Evolutionary conservation across 2,888 invertebrate species (phyloP).

Genomic region (Apocheima hispidaria): DNA sequence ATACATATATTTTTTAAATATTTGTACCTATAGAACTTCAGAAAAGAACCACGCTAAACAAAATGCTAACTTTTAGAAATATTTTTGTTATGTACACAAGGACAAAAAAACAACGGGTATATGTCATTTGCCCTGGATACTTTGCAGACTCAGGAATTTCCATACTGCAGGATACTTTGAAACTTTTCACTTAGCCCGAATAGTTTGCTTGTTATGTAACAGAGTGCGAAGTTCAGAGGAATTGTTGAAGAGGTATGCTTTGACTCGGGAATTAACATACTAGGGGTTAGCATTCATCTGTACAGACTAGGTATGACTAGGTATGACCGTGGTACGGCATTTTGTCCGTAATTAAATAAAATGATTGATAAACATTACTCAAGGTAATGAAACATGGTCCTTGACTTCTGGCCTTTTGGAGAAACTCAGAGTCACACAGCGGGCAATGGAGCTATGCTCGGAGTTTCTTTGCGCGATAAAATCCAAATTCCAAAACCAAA

Average conservation of each 20-base stretch:
- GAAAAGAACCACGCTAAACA: neutral
- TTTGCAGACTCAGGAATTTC: slow-evolving; percentile 40
- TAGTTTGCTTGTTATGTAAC: slow-evolving; percentile 53
- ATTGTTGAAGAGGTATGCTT: slow-evolving; percentile 41
- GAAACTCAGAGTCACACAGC: too few species aligned
- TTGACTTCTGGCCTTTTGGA: too few species aligned
- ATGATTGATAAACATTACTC: too few species aligned
- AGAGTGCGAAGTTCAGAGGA: slow-evolving; percentile 54
- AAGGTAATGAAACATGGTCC: too few species aligned
- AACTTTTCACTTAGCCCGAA: slow-evolving; percentile 56
- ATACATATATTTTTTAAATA: too few species aligned
- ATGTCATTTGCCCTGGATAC: slow-evolving; percentile 38
- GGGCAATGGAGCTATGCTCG: too few species aligned
- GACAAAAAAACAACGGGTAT: slow-evolving; percentile 6
- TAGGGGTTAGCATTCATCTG: slow-evolving; percentile 18
- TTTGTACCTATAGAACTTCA: too few species aligned
- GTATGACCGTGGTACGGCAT: too few species aligned
- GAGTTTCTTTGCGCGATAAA: too few species aligned
- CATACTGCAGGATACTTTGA: slow-evolving; percentile 46
- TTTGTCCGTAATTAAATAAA: too few species aligned
- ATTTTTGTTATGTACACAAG: neutral
- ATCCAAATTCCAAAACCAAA: too few species aligned
- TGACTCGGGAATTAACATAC: slow-evolving; percentile 19
- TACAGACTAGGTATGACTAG: neutral
- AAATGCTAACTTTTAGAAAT: neutral